Percentiles rank a stretch among this genome's conserved stretches.
Conservation (phyloP, 2,113 vertebrate species). For the Takifugu flavidus region DNA sequence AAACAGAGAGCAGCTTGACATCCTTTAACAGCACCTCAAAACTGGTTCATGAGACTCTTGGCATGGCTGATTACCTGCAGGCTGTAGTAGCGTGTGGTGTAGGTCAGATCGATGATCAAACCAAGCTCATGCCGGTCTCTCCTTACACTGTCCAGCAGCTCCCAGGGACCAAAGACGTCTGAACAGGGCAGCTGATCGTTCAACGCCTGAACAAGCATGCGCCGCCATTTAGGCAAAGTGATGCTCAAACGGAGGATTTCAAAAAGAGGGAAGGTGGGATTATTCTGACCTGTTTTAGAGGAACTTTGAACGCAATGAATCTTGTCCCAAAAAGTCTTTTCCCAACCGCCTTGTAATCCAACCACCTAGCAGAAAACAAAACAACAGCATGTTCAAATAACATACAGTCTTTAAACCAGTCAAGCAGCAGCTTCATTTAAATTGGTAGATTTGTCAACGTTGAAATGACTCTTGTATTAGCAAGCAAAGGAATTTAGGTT, state of each 20-base stretch:
- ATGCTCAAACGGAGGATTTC: background rate
- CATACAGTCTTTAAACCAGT: no score
- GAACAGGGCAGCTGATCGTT: constrained; percentile 55
- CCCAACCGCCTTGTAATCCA: constrained; percentile 80
- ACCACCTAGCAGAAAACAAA: constrained; percentile 73
- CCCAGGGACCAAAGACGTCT: constrained; percentile 77
- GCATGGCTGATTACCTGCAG: constrained; percentile 9
- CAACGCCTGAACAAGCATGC: constrained; percentile 67
- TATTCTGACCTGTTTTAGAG: constrained; percentile 78
- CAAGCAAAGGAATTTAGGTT: no score
- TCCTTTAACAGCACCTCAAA: background rate
- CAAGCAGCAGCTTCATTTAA: no score
- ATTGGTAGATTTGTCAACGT: no score
- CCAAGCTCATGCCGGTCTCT: constrained; percentile 81
- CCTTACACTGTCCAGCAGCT: constrained; percentile 76
- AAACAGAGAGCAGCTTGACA: background rate
- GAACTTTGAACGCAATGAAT: constrained; percentile 91
- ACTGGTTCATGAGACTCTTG: background rate
- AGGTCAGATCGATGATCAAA: constrained; percentile 87
- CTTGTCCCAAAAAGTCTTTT: constrained; percentile 82
- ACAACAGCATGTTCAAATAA: background rate
- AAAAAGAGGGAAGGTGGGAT: background rate
- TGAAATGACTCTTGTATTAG: no score
- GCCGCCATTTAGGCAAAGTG: background rate
- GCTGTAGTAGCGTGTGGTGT: constrained; percentile 83